A percentile compares a stretch with the other conserved stretches of the same genome.
These are phyloP conservation scores for Melipona quadrifasciata DNA, from an alignment of 1,140 invertebrate species.

Conservation along the genomic window DNA sequence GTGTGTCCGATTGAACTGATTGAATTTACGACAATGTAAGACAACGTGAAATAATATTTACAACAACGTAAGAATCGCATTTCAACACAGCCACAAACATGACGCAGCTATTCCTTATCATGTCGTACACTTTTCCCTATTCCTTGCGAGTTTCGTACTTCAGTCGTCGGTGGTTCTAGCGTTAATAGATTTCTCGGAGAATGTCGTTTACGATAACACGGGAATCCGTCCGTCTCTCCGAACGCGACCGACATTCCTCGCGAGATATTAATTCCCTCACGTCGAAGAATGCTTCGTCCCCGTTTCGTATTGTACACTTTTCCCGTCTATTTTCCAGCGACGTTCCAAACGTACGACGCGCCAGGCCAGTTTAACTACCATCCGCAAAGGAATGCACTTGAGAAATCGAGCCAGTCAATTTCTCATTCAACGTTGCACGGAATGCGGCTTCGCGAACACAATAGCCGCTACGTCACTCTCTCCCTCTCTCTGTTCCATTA, in stretches of 20 bases:
- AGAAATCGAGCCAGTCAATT: constrained; percentile 63
- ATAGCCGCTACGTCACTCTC: constrained; percentile 21
- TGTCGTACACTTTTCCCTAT: too few species aligned
- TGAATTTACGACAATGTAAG: too few species aligned
- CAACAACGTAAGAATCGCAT: too few species aligned
- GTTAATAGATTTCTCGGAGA: too few species aligned
- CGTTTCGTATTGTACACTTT: neutral
- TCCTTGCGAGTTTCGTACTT: too few species aligned
- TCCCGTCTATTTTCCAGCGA: neutral
- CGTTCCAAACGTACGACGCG: neutral
- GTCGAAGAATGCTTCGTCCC: neutral
- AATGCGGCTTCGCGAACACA: constrained; percentile 23
- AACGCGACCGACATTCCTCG: neutral
- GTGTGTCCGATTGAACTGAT: too few species aligned
- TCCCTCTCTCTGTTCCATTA: neutral
- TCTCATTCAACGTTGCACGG: constrained; percentile 11
- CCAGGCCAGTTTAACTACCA: neutral
- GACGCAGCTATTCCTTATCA: too few species aligned
- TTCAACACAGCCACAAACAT: too few species aligned
- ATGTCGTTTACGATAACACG: too few species aligned
- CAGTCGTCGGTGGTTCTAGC: too few species aligned
- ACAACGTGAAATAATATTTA: too few species aligned
- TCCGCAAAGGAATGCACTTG: constrained; percentile 59
- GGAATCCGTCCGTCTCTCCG: too few species aligned
- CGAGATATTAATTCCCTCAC: neutral